Conservation (phyloP, 2,797 vertebrate species). For the Tadarida brasiliensis region DNA sequence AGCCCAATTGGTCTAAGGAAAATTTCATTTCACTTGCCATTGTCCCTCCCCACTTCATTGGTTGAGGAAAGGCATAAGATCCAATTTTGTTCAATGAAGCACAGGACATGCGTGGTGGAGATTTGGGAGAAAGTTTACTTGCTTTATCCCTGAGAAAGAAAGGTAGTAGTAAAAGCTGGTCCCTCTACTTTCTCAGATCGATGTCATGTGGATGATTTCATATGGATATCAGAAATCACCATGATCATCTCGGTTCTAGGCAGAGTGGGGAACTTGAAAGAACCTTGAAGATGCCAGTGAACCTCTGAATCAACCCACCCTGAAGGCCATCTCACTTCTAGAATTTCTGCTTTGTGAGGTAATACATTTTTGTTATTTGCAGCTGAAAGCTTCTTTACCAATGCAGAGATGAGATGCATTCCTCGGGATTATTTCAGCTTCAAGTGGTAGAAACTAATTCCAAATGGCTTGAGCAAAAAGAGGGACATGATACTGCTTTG, state of each 20-base stretch:
- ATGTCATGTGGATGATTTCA: background rate
- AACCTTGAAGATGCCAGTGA: background rate
- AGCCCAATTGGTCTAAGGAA: background rate
- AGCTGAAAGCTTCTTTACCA: background rate
- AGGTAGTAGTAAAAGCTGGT: background rate
- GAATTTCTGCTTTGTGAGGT: background rate
- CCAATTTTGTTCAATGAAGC: background rate
- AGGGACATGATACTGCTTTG: background rate
- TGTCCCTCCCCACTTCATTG: background rate
- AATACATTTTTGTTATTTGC: background rate
- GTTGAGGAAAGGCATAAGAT: background rate
- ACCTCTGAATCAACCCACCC: background rate
- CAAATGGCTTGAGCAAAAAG: slow-evolving; percentile 13
- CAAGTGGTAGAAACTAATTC: slow-evolving; percentile 9
- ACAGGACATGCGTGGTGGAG: background rate
- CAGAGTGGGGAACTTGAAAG: background rate
- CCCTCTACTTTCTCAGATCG: background rate
- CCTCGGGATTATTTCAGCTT: background rate
- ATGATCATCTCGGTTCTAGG: background rate
- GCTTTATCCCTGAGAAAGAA: background rate
- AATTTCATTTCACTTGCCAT: background rate
- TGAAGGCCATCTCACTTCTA: background rate
- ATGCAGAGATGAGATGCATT: background rate
- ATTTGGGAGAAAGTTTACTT: background rate
- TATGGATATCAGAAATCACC: background rate